Evolutionary conservation across 1,140 invertebrate species (phyloP).

Genomic region (Drosophila micromelanica): DNA sequence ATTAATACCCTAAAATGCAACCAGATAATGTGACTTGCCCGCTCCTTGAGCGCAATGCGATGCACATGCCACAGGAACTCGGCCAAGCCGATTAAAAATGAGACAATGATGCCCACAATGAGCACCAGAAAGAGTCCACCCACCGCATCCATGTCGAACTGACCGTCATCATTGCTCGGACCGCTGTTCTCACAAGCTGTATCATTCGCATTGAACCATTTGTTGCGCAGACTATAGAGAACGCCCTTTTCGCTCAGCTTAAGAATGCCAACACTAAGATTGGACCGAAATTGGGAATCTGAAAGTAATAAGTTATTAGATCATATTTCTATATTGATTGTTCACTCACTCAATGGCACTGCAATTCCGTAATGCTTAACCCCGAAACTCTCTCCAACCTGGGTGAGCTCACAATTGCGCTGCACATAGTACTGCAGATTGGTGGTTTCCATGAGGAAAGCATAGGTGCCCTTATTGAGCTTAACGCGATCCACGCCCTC

Average conservation of each 20-base stretch:
- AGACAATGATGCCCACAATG: slow-evolving; percentile 87
- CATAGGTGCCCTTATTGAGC: slow-evolving; percentile 88
- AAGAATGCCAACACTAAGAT: slow-evolving; percentile 90
- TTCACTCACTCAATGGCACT: slow-evolving; percentile 69
- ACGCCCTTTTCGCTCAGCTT: slow-evolving; percentile 92
- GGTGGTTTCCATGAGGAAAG: slow-evolving; percentile 94
- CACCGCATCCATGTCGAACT: slow-evolving; percentile 91
- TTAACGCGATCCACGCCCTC: slow-evolving; percentile 93
- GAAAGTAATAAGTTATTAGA: neutral
- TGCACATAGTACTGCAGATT: slow-evolving; percentile 91
- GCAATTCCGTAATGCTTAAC: slow-evolving; percentile 90
- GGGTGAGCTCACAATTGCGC: slow-evolving; percentile 90
- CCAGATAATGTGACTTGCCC: slow-evolving; percentile 61
- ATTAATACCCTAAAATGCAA: neutral
- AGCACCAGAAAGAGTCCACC: slow-evolving; percentile 96
- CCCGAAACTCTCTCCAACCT: slow-evolving; percentile 91
- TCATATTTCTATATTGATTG: neutral
- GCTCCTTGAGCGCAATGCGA: slow-evolving; percentile 90
- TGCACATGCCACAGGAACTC: slow-evolving; percentile 95
- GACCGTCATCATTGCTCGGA: slow-evolving; percentile 83
- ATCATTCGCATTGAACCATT: slow-evolving; percentile 89
- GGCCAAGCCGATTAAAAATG: slow-evolving; percentile 88
- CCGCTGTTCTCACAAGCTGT: slow-evolving; percentile 34
- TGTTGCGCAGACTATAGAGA: slow-evolving; percentile 90
- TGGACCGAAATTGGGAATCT: slow-evolving; percentile 87